Evolutionary conservation across 2,888 invertebrate genomes (phyloP).

Genomic region (Laothoe populi): DNA sequence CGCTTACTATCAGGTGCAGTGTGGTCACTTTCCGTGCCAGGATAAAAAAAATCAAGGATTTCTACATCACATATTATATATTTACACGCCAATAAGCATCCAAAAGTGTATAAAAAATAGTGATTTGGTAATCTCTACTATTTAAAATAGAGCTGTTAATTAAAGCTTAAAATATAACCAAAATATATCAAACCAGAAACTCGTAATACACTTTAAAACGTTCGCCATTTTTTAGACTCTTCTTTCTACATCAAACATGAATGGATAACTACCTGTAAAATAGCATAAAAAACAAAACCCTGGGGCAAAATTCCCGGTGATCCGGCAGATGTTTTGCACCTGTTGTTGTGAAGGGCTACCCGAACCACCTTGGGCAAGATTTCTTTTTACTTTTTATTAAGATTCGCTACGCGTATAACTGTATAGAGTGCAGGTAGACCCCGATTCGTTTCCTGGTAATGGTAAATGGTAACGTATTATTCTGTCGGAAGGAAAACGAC

Average conservation of each 20-base stretch:
- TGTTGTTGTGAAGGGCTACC: neutral
- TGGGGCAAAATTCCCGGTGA: conserved; percentile 1
- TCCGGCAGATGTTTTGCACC: conserved; percentile 19
- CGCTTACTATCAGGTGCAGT: too few relatives aligned
- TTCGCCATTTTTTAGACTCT: too few relatives aligned
- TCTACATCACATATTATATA: neutral
- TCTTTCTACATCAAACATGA: conserved; percentile 5
- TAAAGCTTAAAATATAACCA: too few relatives aligned
- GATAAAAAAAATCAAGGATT: too few relatives aligned
- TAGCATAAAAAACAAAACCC: conserved; percentile 5
- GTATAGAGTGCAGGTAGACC: neutral
- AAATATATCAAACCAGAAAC: too few relatives aligned
- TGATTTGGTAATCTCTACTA: neutral
- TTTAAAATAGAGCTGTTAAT: too few relatives aligned
- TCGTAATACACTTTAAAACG: too few relatives aligned
- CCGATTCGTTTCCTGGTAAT: neutral
- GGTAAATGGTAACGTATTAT: neutral
- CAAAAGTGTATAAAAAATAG: neutral
- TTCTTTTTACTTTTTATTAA: conserved; percentile 5
- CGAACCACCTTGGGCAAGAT: conserved; percentile 9
- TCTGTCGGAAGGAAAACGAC: neutral
- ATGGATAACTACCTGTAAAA: neutral
- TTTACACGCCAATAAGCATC: neutral
- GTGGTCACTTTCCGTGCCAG: too few relatives aligned
- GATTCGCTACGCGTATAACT: neutral